Evolutionary conservation across 2,113 vertebrate species (phyloP).

Genomic region (Geococcyx californianus): DNA sequence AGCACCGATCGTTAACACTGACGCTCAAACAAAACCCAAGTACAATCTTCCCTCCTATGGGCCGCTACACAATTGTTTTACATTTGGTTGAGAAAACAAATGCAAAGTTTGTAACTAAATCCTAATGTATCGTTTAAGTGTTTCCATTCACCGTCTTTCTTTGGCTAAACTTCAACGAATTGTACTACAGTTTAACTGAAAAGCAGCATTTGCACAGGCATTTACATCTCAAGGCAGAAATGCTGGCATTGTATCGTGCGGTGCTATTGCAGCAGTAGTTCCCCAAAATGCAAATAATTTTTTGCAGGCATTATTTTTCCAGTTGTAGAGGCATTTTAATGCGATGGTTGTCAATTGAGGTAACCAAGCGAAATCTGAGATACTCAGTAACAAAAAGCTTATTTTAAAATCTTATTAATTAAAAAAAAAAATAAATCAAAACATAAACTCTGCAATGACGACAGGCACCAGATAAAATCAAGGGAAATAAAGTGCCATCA

Average conservation of each 20-base stretch:
- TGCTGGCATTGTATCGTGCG: neutral
- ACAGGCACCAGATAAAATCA: neutral
- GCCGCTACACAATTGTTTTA: constrained; percentile 43
- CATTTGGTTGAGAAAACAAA: constrained; percentile 68
- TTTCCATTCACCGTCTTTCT: constrained; percentile 41
- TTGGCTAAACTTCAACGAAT: constrained; percentile 64
- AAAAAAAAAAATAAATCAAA: neutral
- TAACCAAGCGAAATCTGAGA: neutral
- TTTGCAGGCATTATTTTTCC: neutral
- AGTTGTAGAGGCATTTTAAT: neutral
- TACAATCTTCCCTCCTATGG: constrained; percentile 47
- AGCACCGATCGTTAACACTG: constrained; percentile 57
- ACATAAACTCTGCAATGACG: neutral
- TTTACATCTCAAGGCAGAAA: constrained; percentile 59
- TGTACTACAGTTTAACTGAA: constrained; percentile 57
- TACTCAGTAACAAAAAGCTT: neutral
- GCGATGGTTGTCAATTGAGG: neutral
- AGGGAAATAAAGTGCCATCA: neutral
- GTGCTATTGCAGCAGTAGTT: neutral
- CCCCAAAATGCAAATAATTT: neutral
- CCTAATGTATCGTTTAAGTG: constrained; percentile 45
- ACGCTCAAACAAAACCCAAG: constrained; percentile 49
- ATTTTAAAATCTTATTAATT: neutral
- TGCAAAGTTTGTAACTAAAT: constrained; percentile 66
- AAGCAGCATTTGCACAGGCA: constrained; percentile 30